A percentile compares a stretch with the other conserved stretches of the same genome.
Evolutionary conservation across 2,113 vertebrate species (phyloP).

Genomic region (Tragulus kanchil): DNA sequence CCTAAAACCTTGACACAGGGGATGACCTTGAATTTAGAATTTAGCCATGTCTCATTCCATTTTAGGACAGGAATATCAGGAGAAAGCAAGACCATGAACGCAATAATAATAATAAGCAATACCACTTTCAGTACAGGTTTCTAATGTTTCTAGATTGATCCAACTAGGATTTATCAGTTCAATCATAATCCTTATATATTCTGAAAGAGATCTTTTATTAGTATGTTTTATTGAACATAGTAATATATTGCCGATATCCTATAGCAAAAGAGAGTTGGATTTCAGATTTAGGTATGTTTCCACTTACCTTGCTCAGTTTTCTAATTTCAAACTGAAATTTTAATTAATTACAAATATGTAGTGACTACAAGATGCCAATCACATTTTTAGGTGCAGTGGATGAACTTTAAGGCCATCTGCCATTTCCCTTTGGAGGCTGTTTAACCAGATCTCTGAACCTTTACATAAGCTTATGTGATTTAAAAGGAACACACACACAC

Average conservation of each 20-base stretch:
- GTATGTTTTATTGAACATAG: too few relatives aligned
- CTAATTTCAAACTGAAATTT: not conserved
- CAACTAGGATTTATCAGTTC: not conserved
- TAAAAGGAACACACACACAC: not conserved
- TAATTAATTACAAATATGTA: not conserved
- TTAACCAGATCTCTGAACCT: not conserved
- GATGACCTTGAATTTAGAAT: not conserved
- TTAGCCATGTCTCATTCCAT: not conserved
- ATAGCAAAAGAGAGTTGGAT: not conserved
- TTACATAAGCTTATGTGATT: not conserved
- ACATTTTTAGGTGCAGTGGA: not conserved
- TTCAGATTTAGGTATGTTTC: not conserved
- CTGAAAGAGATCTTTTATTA: not conserved
- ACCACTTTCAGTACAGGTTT: not conserved
- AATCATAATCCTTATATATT: not conserved
- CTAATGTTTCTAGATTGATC: not conserved
- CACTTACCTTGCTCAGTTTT: not conserved
- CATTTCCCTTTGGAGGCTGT: not conserved
- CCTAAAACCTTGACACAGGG: fast-evolving
- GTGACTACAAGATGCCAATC: not conserved
- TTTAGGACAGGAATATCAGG: not conserved
- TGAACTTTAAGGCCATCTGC: not conserved
- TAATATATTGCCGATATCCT: not conserved
- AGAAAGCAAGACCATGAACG: not conserved
- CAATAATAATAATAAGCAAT: not conserved